phyloP scores from a whole-genome alignment of 2,888 invertebrate species.

The Lepidonotus clava region DNA sequence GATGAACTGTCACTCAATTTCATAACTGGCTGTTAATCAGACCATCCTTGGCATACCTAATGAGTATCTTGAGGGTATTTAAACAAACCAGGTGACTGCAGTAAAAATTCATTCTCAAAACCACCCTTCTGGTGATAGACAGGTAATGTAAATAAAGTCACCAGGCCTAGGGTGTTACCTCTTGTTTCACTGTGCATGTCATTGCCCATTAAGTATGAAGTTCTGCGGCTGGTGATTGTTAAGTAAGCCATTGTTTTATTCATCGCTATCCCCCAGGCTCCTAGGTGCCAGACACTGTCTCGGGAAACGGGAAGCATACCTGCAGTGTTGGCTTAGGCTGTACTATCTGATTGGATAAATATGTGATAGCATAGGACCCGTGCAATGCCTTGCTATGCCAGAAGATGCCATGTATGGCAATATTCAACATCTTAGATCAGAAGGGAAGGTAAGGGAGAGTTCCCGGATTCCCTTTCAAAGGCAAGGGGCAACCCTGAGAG shows the following conservation, averaged over 20 bases:
- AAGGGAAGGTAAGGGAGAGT: no score
- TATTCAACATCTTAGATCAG: no score
- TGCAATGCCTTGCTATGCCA: not conserved
- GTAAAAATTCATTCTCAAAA: no score
- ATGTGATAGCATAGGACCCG: not conserved
- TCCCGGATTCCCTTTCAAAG: no score
- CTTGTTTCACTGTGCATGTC: not conserved
- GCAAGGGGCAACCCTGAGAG: no score
- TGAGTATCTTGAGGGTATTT: no score
- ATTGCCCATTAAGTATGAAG: not conserved
- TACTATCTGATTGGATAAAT: not conserved
- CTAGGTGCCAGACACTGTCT: not conserved
- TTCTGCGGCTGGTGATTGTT: not conserved
- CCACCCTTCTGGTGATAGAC: no score
- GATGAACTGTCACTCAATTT: no score
- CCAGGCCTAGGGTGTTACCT: not conserved
- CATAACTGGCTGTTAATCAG: no score
- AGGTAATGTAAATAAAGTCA: not conserved
- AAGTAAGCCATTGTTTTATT: slow-evolving; percentile 7
- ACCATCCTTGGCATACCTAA: no score
- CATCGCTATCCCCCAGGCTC: not conserved
- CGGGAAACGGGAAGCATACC: not conserved
- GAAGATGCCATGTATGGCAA: no score
- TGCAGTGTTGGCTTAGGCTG: not conserved
- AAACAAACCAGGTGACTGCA: no score